Evolutionary conservation across 37 sponge, comb jelly and placozoan species (phyloP).

Genomic region (Cliona cf. orientalis): DNA sequence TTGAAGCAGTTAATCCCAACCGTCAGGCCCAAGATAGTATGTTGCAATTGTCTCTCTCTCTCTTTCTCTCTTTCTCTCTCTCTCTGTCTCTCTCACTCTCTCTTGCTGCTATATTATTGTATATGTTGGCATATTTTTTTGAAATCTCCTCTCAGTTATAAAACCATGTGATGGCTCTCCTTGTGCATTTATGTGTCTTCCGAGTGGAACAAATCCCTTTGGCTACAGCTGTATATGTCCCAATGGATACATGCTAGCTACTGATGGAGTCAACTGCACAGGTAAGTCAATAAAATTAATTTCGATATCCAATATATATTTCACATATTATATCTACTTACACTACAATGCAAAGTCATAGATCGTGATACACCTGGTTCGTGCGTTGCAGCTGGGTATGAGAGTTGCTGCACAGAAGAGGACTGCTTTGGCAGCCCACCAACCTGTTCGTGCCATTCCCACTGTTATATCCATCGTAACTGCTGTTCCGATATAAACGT

Average conservation of each 20-base stretch:
- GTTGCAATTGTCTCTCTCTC: too few relatives aligned
- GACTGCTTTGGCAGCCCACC: slow-evolving; percentile 21
- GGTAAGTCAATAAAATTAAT: too few relatives aligned
- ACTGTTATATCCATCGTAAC: slow-evolving; percentile 7
- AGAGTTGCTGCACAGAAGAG: not conserved
- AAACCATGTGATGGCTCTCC: slow-evolving; percentile 50
- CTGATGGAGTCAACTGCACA: not conserved
- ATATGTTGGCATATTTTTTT: too few relatives aligned
- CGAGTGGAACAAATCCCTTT: not conserved
- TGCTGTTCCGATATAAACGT: slow-evolving; percentile 36
- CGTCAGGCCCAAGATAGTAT: too few relatives aligned
- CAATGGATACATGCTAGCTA: slow-evolving; percentile 14
- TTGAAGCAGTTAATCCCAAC: too few relatives aligned
- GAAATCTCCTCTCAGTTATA: slow-evolving; percentile 27
- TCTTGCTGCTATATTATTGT: too few relatives aligned
- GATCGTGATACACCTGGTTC: slow-evolving; percentile 8
- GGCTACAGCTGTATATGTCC: slow-evolving; percentile 60
- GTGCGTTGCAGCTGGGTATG: slow-evolving; percentile 34
- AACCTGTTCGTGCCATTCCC: slow-evolving; percentile 29
- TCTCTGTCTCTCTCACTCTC: too few relatives aligned
- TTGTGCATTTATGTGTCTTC: slow-evolving; percentile 73
- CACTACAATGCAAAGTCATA: too few relatives aligned
- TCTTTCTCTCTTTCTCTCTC: too few relatives aligned
- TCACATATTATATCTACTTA: not conserved
- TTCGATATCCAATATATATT: too few relatives aligned